Evolutionary conservation across 2,113 vertebrate genomes (phyloP), one percentile per base, ranked within the genome.

Genomic region (Pluvialis apricaria): DNA sequence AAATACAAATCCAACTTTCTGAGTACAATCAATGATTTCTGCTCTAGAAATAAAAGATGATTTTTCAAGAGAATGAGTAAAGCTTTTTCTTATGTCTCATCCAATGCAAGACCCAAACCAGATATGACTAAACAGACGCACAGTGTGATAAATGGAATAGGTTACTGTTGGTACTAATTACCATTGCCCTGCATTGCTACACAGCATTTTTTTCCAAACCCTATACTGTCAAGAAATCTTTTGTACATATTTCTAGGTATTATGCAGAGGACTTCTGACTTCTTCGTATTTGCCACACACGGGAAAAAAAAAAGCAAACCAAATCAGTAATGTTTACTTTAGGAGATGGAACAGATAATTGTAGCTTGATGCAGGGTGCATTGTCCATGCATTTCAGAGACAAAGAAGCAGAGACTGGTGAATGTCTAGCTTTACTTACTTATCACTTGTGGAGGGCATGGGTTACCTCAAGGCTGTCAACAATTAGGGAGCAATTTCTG

Each of bases 391-490:
- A 2, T 44, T 91, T 84, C 40, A 73, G 92, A 82, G 61, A 82
- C 69, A 93, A 89, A 89, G 62, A 49, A 89, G 73, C 73, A 76
- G 57, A 71, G 15, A 58, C 72, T 92, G 81, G 78, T 71, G 84
- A 89, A 77, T 80, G 45, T 88, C 94, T 89, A 60, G 62, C 26
- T 88, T 40, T 79, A 57, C 70, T 89, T 57, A 72, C 55, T 95
- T 94, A 95, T 92, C 93, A 45, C 55, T 92, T 88, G 70, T 0
- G 1, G 62, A 94, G 83, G 86, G 73, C 92, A 95, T 89, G 92
- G 89, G 89, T 96, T 97, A 97, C 95, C 89, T 95, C 94, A 96
- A 94, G 90, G 64, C 91, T 97, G 93, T 87, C 94, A 96, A 80
- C 95, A 97, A 90, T 91, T 62, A 92, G 62, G 68, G 51, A 94